Conservation (phyloP, 2,888 invertebrate species). For the Calameuta idolon region DNA sequence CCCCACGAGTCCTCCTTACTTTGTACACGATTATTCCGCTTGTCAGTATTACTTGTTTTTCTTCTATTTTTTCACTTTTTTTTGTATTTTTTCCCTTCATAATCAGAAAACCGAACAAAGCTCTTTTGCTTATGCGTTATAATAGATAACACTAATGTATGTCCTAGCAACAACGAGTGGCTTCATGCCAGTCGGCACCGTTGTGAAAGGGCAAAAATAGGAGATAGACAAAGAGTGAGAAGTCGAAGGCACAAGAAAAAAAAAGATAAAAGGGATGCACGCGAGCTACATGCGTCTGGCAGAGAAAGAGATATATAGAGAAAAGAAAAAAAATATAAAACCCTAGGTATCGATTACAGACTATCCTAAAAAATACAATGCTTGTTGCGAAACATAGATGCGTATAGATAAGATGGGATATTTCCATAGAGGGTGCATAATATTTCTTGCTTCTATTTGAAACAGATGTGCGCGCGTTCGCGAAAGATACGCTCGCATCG, state of each 20-base stretch:
- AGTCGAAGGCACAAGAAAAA: neutral
- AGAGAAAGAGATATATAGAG: neutral
- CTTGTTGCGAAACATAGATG: slow-evolving; percentile 35
- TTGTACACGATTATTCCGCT: neutral
- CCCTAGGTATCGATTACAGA: slow-evolving; percentile 54
- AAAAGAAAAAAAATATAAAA: slow-evolving; percentile 54
- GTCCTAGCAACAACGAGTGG: slow-evolving; percentile 9
- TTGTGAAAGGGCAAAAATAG: neutral
- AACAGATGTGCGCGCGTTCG: neutral
- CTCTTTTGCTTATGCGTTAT: neutral
- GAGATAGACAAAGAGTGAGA: neutral
- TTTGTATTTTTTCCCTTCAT: neutral
- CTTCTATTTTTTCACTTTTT: neutral
- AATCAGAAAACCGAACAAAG: neutral
- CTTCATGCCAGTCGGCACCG: slow-evolving; percentile 18
- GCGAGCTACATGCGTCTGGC: neutral
- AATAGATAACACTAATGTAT: neutral
- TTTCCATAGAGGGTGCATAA: slow-evolving; percentile 2
- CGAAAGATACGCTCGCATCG: neutral
- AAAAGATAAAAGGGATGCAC: neutral
- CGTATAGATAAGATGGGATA: slow-evolving; percentile 26
- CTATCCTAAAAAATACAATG: slow-evolving; percentile 59
- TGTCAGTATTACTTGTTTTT: neutral
- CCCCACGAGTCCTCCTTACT: neutral
- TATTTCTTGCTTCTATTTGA: slow-evolving; percentile 3